Evolutionary conservation across 1,140 invertebrate species (phyloP).

Genomic region (Sitobion miscanthi): DNA sequence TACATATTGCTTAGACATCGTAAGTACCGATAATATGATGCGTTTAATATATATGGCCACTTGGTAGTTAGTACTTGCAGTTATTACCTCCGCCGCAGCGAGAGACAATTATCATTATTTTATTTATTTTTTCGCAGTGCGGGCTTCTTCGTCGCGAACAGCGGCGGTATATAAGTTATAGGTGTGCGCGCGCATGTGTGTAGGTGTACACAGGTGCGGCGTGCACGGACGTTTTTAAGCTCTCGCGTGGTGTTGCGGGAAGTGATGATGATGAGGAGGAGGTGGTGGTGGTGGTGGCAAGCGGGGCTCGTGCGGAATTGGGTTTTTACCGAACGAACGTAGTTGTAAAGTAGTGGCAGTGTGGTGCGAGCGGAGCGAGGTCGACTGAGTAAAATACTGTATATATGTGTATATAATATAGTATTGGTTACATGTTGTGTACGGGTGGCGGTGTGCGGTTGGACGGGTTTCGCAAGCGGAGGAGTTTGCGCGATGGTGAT

Average conservation of each 20-base stretch:
- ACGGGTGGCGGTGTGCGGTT: neutral
- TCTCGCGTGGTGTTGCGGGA: neutral
- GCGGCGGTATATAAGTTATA: neutral
- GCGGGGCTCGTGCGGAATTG: neutral
- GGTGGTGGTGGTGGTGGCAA: too few species aligned
- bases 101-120: neutral
- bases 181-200: too few species aligned
- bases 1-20: neutral
- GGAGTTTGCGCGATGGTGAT: neutral
- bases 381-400: neutral
- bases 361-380: neutral
- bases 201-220: neutral
- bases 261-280: neutral
- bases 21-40: neutral
- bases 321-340: neutral
- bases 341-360: neutral
- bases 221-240: neutral
- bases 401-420: neutral
- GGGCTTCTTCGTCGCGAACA: neutral
- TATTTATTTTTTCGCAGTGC: neutral
- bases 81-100: neutral
- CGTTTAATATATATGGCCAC: neutral
- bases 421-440: neutral
- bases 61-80: too few species aligned
- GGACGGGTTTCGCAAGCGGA: neutral